Percentiles rank a stretch among this genome's conserved stretches.
These are phyloP conservation scores for Nomada lathburiana DNA, from an alignment of 2,888 invertebrate species.

Conservation along the genomic window DNA sequence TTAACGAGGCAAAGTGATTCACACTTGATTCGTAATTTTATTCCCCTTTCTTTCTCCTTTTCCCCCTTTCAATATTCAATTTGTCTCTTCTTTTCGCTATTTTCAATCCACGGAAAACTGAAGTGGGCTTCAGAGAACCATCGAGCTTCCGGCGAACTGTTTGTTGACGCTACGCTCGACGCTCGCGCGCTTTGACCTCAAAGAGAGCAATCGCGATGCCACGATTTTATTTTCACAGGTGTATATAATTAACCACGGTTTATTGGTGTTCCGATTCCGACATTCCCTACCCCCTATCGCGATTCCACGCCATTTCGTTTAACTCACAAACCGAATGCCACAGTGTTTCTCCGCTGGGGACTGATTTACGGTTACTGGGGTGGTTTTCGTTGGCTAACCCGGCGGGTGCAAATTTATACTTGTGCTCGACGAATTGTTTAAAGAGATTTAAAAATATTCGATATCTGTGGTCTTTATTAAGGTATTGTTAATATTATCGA, in stretches of 20 bases:
- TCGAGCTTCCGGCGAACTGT: constrained; percentile 62
- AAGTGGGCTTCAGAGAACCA: constrained; percentile 34
- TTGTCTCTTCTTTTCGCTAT: neutral
- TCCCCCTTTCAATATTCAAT: neutral
- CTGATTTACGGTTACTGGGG: constrained; percentile 17
- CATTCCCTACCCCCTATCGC: constrained; percentile 4
- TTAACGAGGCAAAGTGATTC: constrained; percentile 70
- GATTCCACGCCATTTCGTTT: constrained; percentile 24
- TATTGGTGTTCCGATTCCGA: constrained; percentile 45
- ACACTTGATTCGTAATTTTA: constrained; percentile 30
- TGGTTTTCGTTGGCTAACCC: neutral
- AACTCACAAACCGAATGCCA: constrained; percentile 11
- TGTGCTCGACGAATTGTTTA: too few relatives aligned
- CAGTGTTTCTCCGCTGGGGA: constrained; percentile 2
- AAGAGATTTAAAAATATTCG: too few relatives aligned
- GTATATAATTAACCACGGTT: constrained; percentile 55
- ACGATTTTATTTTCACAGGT: constrained; percentile 59
- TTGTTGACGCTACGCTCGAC: constrained; percentile 57
- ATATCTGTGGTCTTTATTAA: too few relatives aligned
- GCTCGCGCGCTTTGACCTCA: constrained; percentile 59
- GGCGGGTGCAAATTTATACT: too few relatives aligned
- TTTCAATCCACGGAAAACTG: constrained; percentile 11
- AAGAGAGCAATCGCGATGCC: constrained; percentile 48
- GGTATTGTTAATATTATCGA: neutral
- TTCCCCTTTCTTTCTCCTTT: neutral